A percentile compares a stretch with the other conserved stretches of the same genome.
Evolutionary conservation across 2,888 invertebrate genomes (phyloP).

Genomic region (Ochropleura plecta): DNA sequence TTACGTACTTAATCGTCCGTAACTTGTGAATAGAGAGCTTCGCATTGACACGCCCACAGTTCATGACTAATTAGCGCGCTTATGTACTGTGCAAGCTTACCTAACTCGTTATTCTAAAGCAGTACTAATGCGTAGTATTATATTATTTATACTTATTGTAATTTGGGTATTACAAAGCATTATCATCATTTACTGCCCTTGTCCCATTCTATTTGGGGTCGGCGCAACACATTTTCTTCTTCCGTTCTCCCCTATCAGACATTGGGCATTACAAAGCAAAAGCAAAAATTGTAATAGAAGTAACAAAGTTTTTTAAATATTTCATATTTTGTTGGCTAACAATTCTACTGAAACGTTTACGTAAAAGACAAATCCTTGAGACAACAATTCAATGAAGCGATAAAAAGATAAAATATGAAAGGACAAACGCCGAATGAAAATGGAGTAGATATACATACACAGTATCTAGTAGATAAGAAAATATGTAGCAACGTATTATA

Average conservation of each 20-base stretch:
- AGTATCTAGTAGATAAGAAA: conserved; percentile 7
- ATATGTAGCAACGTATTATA: conserved; percentile 7
- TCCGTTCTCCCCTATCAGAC: too few species aligned
- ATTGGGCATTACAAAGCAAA: not conserved
- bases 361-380: conserved; percentile 17
- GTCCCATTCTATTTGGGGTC: too few species aligned
- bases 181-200: too few species aligned
- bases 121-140: not conserved
- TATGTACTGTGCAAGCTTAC: not conserved
- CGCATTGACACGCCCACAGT: conserved; percentile 22
- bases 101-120: not conserved
- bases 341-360: not conserved
- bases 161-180: too few species aligned
- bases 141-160: too few species aligned
- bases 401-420: conserved; percentile 25
- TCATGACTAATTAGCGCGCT: not conserved
- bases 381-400: conserved; percentile 32
- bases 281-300: not conserved
- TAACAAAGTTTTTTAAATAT: not conserved
- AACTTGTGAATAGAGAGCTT: conserved; percentile 9
- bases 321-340: not conserved
- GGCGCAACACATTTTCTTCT: too few species aligned
- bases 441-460: conserved; percentile 1
- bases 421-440: conserved; percentile 7
- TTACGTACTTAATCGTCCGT: conserved; percentile 18